Evolutionary conservation across 2,888 invertebrate species (phyloP), one percentile per base, ranked within the genome.

Genomic region (Ferrisia virgata): DNA sequence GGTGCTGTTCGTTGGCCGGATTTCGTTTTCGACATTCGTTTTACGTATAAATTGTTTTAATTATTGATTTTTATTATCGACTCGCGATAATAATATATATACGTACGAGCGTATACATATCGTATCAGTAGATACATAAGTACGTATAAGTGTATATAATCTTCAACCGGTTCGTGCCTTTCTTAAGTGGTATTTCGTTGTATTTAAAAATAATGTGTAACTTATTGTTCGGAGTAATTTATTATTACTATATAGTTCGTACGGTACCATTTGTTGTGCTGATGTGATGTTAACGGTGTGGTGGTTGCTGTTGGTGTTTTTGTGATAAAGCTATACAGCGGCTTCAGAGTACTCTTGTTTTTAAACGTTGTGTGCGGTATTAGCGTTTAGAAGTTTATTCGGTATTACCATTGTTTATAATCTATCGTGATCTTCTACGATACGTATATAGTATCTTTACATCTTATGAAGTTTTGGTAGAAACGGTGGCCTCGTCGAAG

Each of bases 1-100:
- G 18, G 4, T 6, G 15, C 15, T 64, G 5, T 3, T 25, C 22
- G 53, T 53, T 53, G 25, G 31, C 3, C 72, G 72, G 18, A 76
- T 76, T 36, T 25, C 64, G 36, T 76, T 36, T 9, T n/a, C n/a
- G n/a, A n/a, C 53, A 47, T 53, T 53, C 53, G 53, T 53, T n/a
- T n/a, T 53, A 22, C 53, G 18, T 53, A 53, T n/a, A 53, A 53
- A 22, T 36, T 76, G 72, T 76, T 76, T n/a, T 76, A 76, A 76
- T 76, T 76, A 76, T 76, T 76, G 72, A 76, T 36, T 76, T 76
- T 76, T 36, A 28, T 76, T 76, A 76, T 76, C 72, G 36, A 36
- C 15, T 76, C 72, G 72, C 72, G 72, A 36, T 76, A 33, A 76
- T 64, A 8, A 28, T 64, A 64, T 64, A 25, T 11, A 5, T 28